phyloP scores from a whole-genome alignment of 2,113 vertebrate genomes.

The Callaeas wilsoni region DNA sequence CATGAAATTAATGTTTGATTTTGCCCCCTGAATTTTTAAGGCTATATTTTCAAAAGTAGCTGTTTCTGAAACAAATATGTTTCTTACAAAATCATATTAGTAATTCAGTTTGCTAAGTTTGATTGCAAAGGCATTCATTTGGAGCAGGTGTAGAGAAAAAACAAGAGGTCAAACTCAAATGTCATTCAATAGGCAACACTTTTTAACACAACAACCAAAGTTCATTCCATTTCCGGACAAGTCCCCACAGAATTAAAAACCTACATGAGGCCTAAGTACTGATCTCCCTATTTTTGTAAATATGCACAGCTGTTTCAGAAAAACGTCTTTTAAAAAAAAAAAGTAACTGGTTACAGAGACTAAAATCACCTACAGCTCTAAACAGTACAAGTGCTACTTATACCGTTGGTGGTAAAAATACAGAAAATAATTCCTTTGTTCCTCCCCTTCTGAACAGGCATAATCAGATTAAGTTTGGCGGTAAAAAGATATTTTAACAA shows the following conservation, averaged over 20 bases:
- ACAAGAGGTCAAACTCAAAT: conserved; percentile 5
- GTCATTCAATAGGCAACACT: not conserved
- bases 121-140: not conserved
- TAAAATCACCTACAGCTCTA: not conserved
- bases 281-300: not conserved
- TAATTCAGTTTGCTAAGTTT: not conserved
- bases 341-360: not conserved
- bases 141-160: not conserved
- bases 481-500: not conserved
- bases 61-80: not conserved
- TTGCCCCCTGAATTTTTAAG: not conserved
- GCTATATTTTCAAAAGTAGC: not conserved
- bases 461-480: not conserved
- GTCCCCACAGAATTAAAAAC: conserved; percentile 20
- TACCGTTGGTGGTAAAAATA: not conserved
- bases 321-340: not conserved
- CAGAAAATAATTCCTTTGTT: not conserved
- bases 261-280: not conserved
- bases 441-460: not conserved
- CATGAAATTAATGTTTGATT: not conserved
- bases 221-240: not conserved
- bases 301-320: conserved; percentile 22
- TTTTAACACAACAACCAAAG: not conserved
- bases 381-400: not conserved
- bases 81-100: not conserved